Percentiles rank a stretch among this genome's conserved stretches.
Evolutionary conservation across 2,797 vertebrate genomes (phyloP).

Genomic region (Tapirus indicus): DNA sequence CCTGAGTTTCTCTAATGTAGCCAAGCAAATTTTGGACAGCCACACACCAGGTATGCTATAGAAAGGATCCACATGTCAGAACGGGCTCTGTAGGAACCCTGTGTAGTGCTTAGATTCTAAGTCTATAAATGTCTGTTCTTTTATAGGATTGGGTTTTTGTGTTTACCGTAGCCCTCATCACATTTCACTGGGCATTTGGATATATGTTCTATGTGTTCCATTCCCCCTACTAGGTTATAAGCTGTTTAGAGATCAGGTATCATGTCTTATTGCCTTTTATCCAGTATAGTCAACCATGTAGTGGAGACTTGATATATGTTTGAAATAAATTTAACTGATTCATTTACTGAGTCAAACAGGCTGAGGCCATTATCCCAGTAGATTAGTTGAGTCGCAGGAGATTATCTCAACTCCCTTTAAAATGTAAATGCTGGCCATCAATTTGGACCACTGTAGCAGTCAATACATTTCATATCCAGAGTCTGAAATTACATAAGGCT

Average conservation of each 20-base stretch:
- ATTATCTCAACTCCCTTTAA: not conserved
- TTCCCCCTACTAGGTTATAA: not conserved
- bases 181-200: not conserved
- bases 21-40: not conserved
- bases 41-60: not conserved
- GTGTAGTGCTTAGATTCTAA: not conserved
- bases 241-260: not conserved
- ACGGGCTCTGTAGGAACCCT: not conserved
- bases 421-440: not conserved
- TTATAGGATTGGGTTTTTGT: not conserved
- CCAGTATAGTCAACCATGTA: not conserved
- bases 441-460: constrained; percentile 38
- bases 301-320: not conserved
- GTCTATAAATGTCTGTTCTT: not conserved
- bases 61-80: not conserved
- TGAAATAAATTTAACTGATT: constrained; percentile 51
- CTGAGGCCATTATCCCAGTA: not conserved
- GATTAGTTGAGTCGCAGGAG: not conserved
- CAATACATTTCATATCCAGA: constrained; percentile 79
- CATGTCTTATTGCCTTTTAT: not conserved
- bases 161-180: not conserved
- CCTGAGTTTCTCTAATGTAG: not conserved
- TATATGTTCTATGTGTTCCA: not conserved
- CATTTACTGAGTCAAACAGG: constrained; percentile 8
- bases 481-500: constrained; percentile 70